Conservation (phyloP, 1,140 invertebrate species). For the Geopemphigus sp. region DNA sequence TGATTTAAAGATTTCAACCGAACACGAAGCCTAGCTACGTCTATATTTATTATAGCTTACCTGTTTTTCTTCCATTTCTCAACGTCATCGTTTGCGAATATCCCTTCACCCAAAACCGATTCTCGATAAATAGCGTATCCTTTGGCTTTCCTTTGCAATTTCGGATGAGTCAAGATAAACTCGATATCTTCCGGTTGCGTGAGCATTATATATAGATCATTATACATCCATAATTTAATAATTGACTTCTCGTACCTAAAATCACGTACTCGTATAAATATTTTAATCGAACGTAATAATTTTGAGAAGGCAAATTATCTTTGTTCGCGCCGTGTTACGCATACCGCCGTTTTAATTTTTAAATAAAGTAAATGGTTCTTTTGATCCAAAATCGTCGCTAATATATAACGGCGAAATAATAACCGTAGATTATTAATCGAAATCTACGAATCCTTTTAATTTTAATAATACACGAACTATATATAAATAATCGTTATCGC, state of each 20-base stretch:
- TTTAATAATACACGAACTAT: not conserved
- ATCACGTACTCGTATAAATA: not conserved
- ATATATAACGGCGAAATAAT: too few relatives aligned
- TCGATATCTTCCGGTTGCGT: constrained; percentile 39
- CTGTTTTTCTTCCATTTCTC: constrained; percentile 40
- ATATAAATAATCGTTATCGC: not conserved
- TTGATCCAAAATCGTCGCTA: not conserved
- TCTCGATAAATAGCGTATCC: constrained; percentile 27
- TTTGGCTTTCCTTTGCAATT: constrained; percentile 21
- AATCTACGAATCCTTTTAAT: too few relatives aligned
- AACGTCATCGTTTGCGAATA: constrained; percentile 21
- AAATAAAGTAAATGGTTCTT: too few relatives aligned
- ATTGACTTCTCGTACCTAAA: constrained; percentile 19
- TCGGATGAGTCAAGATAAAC: not conserved
- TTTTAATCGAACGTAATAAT: not conserved
- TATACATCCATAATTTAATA: constrained; percentile 39
- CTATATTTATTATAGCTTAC: too few relatives aligned
- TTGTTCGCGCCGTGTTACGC: too few relatives aligned
- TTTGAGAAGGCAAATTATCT: too few relatives aligned
- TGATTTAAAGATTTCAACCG: too few relatives aligned
- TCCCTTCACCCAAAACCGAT: constrained; percentile 39
- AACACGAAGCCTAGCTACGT: too few relatives aligned
- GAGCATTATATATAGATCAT: constrained; percentile 39
- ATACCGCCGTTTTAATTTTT: too few relatives aligned
- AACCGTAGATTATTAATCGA: too few relatives aligned